These are phyloP conservation scores for Forpus xanthops DNA, from an alignment of 2,797 vertebrate species.

Conservation along the genomic window DNA sequence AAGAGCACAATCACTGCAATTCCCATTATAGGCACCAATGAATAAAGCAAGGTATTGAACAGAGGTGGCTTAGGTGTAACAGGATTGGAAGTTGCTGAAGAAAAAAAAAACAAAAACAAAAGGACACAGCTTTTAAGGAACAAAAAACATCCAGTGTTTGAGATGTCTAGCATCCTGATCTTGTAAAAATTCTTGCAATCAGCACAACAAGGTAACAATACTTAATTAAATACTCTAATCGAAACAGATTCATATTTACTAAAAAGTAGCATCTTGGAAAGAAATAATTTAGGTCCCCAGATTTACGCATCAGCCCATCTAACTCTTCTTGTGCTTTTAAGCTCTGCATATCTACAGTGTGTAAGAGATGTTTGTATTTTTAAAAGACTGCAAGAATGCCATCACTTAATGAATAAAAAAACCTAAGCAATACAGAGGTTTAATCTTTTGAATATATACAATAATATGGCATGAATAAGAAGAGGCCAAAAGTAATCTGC, in stretches of 20 bases:
- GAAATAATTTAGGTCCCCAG: not conserved
- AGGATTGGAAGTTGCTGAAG: constrained; percentile 91
- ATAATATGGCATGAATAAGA: not conserved
- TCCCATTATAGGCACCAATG: constrained; percentile 93
- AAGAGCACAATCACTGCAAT: constrained; percentile 92
- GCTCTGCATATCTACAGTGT: rapidly evolving
- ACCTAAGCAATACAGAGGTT: not conserved
- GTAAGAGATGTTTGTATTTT: not conserved
- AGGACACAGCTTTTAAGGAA: not conserved
- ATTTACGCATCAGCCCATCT: not conserved
- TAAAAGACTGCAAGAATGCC: not conserved
- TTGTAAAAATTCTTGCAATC: not conserved
- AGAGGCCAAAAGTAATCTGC: not conserved
- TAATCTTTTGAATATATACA: not conserved
- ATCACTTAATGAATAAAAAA: not conserved
- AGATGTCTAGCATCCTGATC: not conserved
- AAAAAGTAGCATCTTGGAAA: not conserved
- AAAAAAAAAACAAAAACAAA: not conserved
- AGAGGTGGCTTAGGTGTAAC: constrained; percentile 89
- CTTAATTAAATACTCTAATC: not conserved
- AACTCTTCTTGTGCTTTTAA: not conserved
- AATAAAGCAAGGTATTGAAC: constrained; percentile 94
- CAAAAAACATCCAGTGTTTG: not conserved
- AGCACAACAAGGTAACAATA: not conserved
- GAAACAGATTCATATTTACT: not conserved